These are phyloP conservation scores for Holothuria glaberrima DNA, from an alignment of 35 echinoderm and acorn worm species.

Conservation along the genomic window DNA sequence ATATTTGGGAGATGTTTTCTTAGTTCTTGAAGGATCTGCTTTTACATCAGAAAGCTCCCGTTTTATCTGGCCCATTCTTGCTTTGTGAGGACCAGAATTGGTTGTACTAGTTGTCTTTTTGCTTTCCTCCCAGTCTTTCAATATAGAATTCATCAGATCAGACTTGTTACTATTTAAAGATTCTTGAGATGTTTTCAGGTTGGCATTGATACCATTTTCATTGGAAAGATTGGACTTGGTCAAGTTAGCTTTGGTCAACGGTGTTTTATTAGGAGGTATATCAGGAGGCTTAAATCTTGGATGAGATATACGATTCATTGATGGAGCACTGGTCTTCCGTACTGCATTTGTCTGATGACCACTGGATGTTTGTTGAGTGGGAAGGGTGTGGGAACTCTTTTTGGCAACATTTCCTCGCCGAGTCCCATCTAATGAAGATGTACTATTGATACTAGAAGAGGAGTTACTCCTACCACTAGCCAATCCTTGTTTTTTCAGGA, in stretches of 20 bases:
- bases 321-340: background rate
- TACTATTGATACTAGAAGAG: slow-evolving; percentile 37
- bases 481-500: slow-evolving; percentile 40
- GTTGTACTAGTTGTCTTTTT: background rate
- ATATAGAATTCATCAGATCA: slow-evolving; percentile 41
- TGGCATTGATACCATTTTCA: slow-evolving; percentile 49
- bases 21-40: slow-evolving; percentile 1
- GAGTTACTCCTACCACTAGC: slow-evolving; percentile 53
- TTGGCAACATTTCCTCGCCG: background rate
- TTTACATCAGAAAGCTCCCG: slow-evolving; percentile 51
- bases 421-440: slow-evolving; percentile 27
- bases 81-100: background rate
- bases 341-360: background rate
- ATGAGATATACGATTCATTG: slow-evolving; percentile 29
- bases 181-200: slow-evolving; percentile 43
- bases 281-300: slow-evolving; percentile 50
- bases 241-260: slow-evolving; percentile 9
- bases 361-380: background rate
- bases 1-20: slow-evolving; percentile 26
- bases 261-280: background rate
- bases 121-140: slow-evolving; percentile 50
- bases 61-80: slow-evolving; percentile 49
- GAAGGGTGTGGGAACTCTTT: background rate
- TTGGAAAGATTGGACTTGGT: slow-evolving; percentile 36
- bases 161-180: slow-evolving; percentile 41